Evolutionary conservation across 2,888 invertebrate genomes (phyloP), one percentile per base, ranked within the genome.

Genomic region (Dermolepida albohirtum): DNA sequence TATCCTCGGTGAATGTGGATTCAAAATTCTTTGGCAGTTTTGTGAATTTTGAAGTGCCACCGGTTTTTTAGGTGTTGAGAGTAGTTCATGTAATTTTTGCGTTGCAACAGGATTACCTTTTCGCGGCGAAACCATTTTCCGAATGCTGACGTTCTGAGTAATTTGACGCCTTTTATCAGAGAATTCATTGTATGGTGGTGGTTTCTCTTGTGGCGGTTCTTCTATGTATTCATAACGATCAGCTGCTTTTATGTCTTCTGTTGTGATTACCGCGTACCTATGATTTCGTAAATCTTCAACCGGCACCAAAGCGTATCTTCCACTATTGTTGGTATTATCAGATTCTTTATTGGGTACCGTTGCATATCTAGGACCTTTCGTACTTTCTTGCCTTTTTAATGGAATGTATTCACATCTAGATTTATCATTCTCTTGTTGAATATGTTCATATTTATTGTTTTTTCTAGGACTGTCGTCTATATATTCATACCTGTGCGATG

Each of bases 21-120:
- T 78, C 10, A 76, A 69, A 14, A 71, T 62, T 71, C 71, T 76
- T 69, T 71, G 75, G 0, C 44, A 14, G 7, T 6, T 16, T 43
- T 72, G 74, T 62, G 55, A 50, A 40, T 11, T 63, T 47, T 17
- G 67, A 12, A 55, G 14, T 34, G 14, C 22, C 14, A 16, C 12
- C 1, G 85, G 67, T 76, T 91, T 92, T 22, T 89, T 85, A 0
- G 93, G 93, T 0, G 93, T 93, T 0, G 90, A 89, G 0, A 93
- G 78, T 2, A 93, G 79, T 75, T 93, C 92, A 79, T 93, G 92
- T 0, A 93, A 82, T 75, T 91, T 92, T 76, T 92, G 91, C 0
- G 93, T 93, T 0, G 93, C 93, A 17, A 87, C 87, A 0, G 90
- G 82, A 79, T 90, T 90, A 40, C 71, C 72, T 75, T 87, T 88